Conservation (phyloP, 2,888 invertebrate genomes). For the Lasioglossum vierecki region DNA sequence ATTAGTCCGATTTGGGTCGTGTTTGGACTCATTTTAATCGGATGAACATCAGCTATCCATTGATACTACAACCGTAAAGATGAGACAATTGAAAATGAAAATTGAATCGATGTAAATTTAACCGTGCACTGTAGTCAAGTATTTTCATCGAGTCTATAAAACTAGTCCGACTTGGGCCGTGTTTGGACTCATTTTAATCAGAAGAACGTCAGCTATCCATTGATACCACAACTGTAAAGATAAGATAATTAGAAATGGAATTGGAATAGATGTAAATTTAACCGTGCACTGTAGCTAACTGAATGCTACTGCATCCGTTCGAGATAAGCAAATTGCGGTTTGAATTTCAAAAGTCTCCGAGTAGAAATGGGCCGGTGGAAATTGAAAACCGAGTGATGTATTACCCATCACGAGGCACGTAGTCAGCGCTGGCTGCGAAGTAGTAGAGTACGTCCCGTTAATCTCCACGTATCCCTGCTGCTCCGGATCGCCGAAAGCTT, state of each 20-base stretch:
- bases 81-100: not conserved
- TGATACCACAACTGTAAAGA: not conserved
- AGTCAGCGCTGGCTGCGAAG: conserved; percentile 65
- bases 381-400: conserved; percentile 30
- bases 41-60: not conserved
- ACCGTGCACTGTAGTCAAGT: not conserved
- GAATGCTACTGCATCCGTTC: not conserved
- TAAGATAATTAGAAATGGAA: not conserved
- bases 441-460: conserved; percentile 65
- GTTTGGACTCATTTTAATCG: no score
- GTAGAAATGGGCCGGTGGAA: not conserved
- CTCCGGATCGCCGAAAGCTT: conserved; percentile 65
- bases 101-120: not conserved
- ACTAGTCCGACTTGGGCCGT: not conserved
- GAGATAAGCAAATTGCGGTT: not conserved
- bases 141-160: not conserved
- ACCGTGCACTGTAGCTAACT: not conserved
- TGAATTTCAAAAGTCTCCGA: not conserved
- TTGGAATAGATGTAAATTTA: not conserved
- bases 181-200: not conserved
- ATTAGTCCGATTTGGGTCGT: no score
- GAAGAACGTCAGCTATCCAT: not conserved
- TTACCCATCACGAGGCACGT: conserved; percentile 79
- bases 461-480: conserved; percentile 63
- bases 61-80: not conserved